Percentiles rank a stretch among this genome's conserved stretches.
phyloP scores from a whole-genome alignment of 1,140 invertebrate genomes.

The Mya arenaria region DNA sequence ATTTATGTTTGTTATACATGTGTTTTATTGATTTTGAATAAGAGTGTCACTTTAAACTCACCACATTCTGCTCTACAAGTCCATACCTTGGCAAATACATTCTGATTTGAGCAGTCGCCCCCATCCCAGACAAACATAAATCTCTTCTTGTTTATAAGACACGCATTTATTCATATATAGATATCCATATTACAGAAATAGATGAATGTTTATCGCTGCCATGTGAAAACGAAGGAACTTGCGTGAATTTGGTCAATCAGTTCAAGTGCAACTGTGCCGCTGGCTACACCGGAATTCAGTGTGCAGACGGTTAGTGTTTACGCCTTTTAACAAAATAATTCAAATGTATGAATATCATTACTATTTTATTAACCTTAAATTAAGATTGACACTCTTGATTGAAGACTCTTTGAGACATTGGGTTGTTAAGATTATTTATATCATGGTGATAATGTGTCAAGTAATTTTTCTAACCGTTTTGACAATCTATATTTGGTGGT shows the following conservation, averaged over 20 bases:
- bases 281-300: constrained; percentile 6
- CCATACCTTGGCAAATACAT: too few relatives aligned
- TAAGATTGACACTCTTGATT: neutral
- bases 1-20: too few relatives aligned
- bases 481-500: too few relatives aligned
- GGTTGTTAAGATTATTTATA: neutral
- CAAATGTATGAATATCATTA: neutral
- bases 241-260: constrained; percentile 20
- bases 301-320: neutral
- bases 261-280: constrained; percentile 46
- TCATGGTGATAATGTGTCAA: neutral
- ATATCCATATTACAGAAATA: too few relatives aligned
- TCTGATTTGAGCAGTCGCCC: too few relatives aligned
- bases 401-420: neutral
- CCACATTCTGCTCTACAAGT: too few relatives aligned
- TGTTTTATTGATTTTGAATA: too few relatives aligned
- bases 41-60: too few relatives aligned
- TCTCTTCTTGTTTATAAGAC: too few relatives aligned
- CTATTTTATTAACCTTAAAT: neutral
- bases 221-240: constrained; percentile 45
- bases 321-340: neutral
- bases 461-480: neutral
- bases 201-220: constrained; percentile 54
- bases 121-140: too few relatives aligned
- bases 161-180: too few relatives aligned